These are phyloP conservation scores for Botia almorhae DNA, from an alignment of 2,797 vertebrate genomes.

Conservation along the genomic window DNA sequence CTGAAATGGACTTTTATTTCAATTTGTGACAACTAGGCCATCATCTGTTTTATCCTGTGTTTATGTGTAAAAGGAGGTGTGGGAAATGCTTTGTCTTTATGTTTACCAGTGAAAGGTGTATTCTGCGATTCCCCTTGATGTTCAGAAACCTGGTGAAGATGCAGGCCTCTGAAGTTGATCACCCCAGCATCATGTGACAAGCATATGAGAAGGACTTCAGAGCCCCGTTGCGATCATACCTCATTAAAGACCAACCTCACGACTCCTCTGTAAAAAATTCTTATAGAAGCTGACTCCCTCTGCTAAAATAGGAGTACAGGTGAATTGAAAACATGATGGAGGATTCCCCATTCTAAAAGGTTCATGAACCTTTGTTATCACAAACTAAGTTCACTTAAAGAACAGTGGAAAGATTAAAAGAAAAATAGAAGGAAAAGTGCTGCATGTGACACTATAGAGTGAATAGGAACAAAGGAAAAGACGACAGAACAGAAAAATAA, in stretches of 20 bases:
- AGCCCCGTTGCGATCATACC: slow-evolving; percentile 56
- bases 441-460: neutral
- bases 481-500: neutral
- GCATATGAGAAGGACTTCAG: slow-evolving; percentile 36
- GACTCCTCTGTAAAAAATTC: slow-evolving; percentile 8
- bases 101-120: slow-evolving; percentile 57
- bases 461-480: neutral
- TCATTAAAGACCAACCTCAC: slow-evolving; percentile 73
- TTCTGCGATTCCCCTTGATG: slow-evolving; percentile 67
- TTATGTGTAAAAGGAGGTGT: slow-evolving; percentile 55
- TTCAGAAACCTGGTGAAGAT: slow-evolving; percentile 71
- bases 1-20: slow-evolving; percentile 36
- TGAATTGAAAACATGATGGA: slow-evolving; percentile 25
- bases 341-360: neutral
- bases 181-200: slow-evolving; percentile 65
- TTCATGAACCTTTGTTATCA: slow-evolving; percentile 26
- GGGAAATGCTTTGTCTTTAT: slow-evolving; percentile 44
- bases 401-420: neutral
- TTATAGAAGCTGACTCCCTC: slow-evolving; percentile 38
- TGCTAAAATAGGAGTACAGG: slow-evolving; percentile 25
- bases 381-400: slow-evolving; percentile 22
- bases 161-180: slow-evolving; percentile 67
- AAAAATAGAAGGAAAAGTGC: neutral
- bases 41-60: slow-evolving; percentile 39
- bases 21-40: slow-evolving; percentile 22